Conservation (phyloP, 2,113 vertebrate species). For the Athene noctua region DNA sequence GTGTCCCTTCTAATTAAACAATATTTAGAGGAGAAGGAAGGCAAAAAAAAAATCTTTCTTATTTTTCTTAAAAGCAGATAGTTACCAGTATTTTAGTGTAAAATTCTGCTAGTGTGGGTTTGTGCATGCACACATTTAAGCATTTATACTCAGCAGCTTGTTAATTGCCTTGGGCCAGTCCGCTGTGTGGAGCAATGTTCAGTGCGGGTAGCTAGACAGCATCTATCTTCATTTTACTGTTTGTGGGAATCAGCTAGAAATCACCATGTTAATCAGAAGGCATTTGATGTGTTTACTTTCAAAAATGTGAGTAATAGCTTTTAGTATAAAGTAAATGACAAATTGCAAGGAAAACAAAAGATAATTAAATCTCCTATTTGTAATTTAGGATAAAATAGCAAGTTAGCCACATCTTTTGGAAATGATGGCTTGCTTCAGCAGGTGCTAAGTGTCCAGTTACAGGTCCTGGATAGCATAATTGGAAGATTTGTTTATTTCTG, state of each 20-base stretch:
- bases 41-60: neutral
- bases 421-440: neutral
- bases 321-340: neutral
- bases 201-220: neutral
- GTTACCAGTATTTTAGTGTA: neutral
- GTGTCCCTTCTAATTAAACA: neutral
- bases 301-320: neutral
- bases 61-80: neutral
- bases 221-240: neutral
- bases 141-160: neutral
- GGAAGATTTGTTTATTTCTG: neutral
- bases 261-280: neutral
- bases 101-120: neutral
- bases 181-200: neutral
- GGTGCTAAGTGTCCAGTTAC: neutral
- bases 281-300: neutral
- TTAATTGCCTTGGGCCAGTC: neutral
- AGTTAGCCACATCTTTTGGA: neutral
- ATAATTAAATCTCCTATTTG: neutral
- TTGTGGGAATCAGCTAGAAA: neutral
- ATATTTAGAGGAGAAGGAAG: neutral
- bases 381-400: neutral
- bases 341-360: neutral
- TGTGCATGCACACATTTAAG: neutral
- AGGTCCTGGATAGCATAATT: neutral